Percentiles rank a stretch among this genome's conserved stretches.
phyloP scores from a whole-genome alignment of 2,888 invertebrate species.

The Caenorhabditis imperialis region DNA sequence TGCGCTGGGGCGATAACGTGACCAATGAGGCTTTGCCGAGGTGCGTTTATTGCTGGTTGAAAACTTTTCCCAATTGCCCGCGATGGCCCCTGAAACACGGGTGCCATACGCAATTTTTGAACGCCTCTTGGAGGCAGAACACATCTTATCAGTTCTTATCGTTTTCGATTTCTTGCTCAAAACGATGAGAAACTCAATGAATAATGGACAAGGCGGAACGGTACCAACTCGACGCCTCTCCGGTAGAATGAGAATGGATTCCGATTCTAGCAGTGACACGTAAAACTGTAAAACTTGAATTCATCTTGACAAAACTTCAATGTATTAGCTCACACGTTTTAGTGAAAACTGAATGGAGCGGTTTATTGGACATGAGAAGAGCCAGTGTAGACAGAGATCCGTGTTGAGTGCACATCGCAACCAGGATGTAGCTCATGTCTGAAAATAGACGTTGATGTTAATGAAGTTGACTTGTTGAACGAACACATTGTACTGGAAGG shows the following conservation, averaged over 20 bases:
- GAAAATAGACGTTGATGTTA: background rate
- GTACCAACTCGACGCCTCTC: slow-evolving; percentile 24
- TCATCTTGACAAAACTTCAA: no score
- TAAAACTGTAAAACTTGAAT: slow-evolving; percentile 9
- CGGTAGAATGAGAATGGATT: background rate
- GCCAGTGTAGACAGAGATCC: slow-evolving; percentile 26
- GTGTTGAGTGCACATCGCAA: slow-evolving; percentile 32
- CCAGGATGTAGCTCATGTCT: slow-evolving; percentile 37
- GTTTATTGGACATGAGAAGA: slow-evolving; percentile 26
- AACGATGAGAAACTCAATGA: no score
- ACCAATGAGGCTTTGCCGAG: slow-evolving; percentile 77
- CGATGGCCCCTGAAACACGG: slow-evolving; percentile 68
- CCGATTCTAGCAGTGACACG: slow-evolving; percentile 19
- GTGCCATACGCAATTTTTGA: slow-evolving; percentile 64
- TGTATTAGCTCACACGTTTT: slow-evolving; percentile 13
- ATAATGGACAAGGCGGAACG: slow-evolving; percentile 1
- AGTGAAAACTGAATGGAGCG: slow-evolving; percentile 28
- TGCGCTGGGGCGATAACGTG: slow-evolving; percentile 61
- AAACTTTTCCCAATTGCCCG: slow-evolving; percentile 77
- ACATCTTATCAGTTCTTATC: background rate
- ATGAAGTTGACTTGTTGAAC: background rate
- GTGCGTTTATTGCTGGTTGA: slow-evolving; percentile 78
- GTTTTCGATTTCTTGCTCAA: no score
- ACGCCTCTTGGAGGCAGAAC: background rate
- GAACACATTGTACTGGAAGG: slow-evolving; percentile 28